A percentile compares a stretch with the other conserved stretches of the same genome.
Evolutionary conservation across 2,113 vertebrate species (phyloP).

Genomic region (Loxodonta africana): DNA sequence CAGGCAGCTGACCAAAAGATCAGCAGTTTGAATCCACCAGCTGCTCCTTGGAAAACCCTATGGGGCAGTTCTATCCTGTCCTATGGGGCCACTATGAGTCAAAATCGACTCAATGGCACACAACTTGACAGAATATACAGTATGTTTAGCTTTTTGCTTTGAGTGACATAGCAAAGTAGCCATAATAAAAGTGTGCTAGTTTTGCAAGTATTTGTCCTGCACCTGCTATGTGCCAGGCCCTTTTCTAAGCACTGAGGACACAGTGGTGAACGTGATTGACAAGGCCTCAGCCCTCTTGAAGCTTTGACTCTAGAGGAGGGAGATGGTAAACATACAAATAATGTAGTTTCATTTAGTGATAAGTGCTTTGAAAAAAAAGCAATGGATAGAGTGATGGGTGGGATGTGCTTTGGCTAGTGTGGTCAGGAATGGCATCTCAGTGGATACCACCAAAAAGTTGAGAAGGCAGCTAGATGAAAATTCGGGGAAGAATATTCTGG

Average conservation of each 20-base stretch:
- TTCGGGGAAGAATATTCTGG: neutral
- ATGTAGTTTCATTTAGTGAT: neutral
- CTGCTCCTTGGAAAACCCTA: too few species aligned
- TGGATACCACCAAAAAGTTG: neutral
- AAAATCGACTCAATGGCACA: too few species aligned
- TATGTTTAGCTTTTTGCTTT: too few species aligned
- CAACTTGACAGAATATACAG: too few species aligned
- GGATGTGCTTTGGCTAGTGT: neutral
- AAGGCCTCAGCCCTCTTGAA: neutral
- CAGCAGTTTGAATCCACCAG: neutral
- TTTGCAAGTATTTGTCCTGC: neutral
- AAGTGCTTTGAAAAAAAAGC: neutral
- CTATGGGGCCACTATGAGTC: too few species aligned
- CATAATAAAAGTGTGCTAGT: neutral
- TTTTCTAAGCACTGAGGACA: neutral
- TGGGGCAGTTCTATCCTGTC: too few species aligned
- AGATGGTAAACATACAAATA: neutral
- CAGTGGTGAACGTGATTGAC: neutral
- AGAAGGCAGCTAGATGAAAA: neutral
- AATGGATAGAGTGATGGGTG: neutral
- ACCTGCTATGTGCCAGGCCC: neutral
- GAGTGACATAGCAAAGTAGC: neutral
- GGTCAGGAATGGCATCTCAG: neutral
- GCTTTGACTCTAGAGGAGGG: neutral
- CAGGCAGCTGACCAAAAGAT: neutral